Base-by-base conservation (phyloP, 2,888 invertebrate genomes). In the Caenorhabditis angaria region DNA sequence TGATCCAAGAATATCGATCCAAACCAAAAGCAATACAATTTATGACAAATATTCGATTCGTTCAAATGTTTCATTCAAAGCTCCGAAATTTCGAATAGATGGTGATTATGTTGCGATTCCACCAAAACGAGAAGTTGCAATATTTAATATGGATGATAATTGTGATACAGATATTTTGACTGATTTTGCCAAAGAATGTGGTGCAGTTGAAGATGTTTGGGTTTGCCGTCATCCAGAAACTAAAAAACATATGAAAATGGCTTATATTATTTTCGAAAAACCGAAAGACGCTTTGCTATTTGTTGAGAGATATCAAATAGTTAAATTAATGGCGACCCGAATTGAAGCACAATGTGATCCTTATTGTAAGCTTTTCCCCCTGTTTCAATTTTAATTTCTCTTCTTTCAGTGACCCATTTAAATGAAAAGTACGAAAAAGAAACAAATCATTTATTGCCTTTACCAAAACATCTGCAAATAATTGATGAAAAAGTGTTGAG, bases 81-180 rank as follows among this genome's bases (percentile, higher is more conserved):
- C 41, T 6, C 41, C 41, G 8, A 41, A 41, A 12, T 41, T 41
- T 18, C 41, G 41, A 3, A 41, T 41, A 41, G 41, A 41, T 41
- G 18, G 14, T 5, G 14, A 41, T 14, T 41, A 41, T 41, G 41
- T 41, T 6, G 41, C 41, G 3, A 41, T 14, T 6, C 41, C 41
- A 2, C 41, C 41, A 14, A 41, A 14, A 14, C 10, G 18, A 14
- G 41, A 41, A 41, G 61, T 73, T 29, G 57, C 73, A 5, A 27
- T 73, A 18, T 73, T 73, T 53, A 65, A 53, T 12, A 59, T 73
- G 65, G 68, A 73, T 51, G 73, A 73, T 22, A 73, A 73, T 51
- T 69, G 68, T 22, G 48, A 61, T 0, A 51, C 32, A 48, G 55
- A 41, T 4, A 47, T 73, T 20, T 35, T 73, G 0, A 29, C 47